These are phyloP conservation scores for Thalassophryne amazonica DNA, from an alignment of 2,797 vertebrate genomes.

Conservation along the genomic window DNA sequence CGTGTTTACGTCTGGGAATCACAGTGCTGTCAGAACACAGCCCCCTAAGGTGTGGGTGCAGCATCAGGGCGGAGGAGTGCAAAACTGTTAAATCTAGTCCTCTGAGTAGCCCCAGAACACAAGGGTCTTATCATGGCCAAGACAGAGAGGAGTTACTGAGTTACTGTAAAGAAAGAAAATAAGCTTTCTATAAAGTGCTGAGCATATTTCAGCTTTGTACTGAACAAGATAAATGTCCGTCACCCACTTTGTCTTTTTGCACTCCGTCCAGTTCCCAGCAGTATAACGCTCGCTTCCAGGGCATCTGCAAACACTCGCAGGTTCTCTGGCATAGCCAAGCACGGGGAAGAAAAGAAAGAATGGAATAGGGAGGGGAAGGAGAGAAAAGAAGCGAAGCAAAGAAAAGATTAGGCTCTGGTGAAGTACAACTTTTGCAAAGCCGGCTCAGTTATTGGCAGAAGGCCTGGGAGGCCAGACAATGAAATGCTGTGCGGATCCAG, in stretches of 20 bases:
- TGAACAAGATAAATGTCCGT: conserved; percentile 7
- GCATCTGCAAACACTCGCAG: conserved; percentile 65
- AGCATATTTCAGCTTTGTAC: neutral
- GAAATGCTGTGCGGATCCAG: conserved; percentile 58
- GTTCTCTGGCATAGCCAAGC: conserved; percentile 45
- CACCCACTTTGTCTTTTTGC: conserved; percentile 25
- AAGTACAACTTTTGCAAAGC: conserved; percentile 71
- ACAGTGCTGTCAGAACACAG: conserved; percentile 31
- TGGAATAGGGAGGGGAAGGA: conserved; percentile 35
- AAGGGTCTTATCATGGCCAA: conserved; percentile 41
- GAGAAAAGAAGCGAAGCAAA: conserved; percentile 45
- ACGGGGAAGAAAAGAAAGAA: conserved; percentile 56
- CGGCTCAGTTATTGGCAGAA: conserved; percentile 62
- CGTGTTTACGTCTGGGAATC: conserved; percentile 71
- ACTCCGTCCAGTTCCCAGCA: conserved; percentile 53
- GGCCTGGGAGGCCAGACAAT: conserved; percentile 70
- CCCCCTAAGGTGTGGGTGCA: conserved; percentile 33
- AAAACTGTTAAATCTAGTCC: conserved; percentile 27
- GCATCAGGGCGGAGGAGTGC: conserved; percentile 42
- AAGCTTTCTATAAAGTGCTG: neutral
- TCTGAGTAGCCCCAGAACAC: conserved; percentile 46
- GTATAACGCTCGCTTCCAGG: conserved; percentile 59
- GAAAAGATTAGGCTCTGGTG: conserved; percentile 63
- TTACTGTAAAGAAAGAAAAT: conserved; percentile 3
- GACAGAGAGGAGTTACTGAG: conserved; percentile 16